Percentiles rank a stretch among this genome's conserved stretches.
phyloP scores from a whole-genome alignment of 1,140 invertebrate genomes.

The Bombus sibiricus region DNA sequence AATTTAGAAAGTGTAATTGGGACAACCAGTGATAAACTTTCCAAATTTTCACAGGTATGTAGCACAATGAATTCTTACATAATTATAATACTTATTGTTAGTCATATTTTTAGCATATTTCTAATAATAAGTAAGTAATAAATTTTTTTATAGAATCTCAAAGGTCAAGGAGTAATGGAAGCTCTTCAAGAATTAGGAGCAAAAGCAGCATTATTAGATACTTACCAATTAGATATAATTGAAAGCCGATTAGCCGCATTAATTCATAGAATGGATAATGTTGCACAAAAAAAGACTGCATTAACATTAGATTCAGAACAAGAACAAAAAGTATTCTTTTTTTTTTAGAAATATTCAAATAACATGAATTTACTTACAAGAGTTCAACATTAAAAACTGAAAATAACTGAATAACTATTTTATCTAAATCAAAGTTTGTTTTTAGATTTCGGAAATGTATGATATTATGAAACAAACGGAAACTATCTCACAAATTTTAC shows the following conservation, averaged over 20 bases:
- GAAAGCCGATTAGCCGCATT: conserved; percentile 90
- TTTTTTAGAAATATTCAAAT: conserved; percentile 14
- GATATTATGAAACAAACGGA: conserved; percentile 94
- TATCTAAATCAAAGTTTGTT: conserved; percentile 50
- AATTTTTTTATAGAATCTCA: conserved; percentile 68
- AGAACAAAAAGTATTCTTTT: conserved; percentile 87
- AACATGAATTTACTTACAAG: not conserved
- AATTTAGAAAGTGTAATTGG: conserved; percentile 78
- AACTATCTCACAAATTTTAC: conserved; percentile 88
- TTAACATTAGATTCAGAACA: conserved; percentile 88
- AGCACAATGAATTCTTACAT: not conserved
- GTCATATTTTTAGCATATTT: not conserved
- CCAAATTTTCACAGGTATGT: conserved; percentile 76
- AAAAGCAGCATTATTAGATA: conserved; percentile 91
- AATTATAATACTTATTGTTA: not conserved
- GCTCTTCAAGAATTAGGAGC: conserved; percentile 89
- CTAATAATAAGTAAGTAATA: conserved; percentile 29
- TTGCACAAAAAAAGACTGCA: conserved; percentile 87
- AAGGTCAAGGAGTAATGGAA: conserved; percentile 83
- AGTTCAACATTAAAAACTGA: not conserved
- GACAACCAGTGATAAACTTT: conserved; percentile 73
- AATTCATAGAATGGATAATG: conserved; percentile 89
- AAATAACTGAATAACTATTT: not conserved
- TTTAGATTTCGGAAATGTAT: conserved; percentile 92
- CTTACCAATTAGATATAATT: conserved; percentile 90